These are phyloP conservation scores for Ormia ochracea DNA, from an alignment of 2,888 invertebrate species.

Conservation along the genomic window DNA sequence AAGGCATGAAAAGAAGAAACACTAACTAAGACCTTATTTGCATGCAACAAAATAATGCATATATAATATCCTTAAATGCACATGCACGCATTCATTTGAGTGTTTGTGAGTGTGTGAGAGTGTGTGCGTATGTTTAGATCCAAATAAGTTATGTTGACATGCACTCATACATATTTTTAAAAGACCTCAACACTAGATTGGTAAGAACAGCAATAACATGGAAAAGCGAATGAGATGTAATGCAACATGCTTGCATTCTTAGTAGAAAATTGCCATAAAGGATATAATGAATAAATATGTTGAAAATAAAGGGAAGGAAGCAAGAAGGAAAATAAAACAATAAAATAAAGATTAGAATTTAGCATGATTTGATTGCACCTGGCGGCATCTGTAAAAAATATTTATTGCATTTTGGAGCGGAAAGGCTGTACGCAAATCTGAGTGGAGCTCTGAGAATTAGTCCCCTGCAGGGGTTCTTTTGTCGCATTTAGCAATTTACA, in stretches of 20 bases:
- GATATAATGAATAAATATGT: conserved; percentile 30
- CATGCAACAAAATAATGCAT: conserved; percentile 58
- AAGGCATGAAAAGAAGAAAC: conserved; percentile 11
- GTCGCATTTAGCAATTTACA: too few relatives aligned
- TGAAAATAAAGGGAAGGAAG: not conserved
- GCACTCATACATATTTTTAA: conserved; percentile 23
- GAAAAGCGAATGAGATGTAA: not conserved
- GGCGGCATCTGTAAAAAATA: too few relatives aligned
- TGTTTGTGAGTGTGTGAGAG: not conserved
- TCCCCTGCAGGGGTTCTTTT: too few relatives aligned
- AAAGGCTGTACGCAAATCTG: too few relatives aligned
- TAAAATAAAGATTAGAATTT: not conserved
- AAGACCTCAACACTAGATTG: conserved; percentile 41
- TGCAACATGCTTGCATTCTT: conserved; percentile 35
- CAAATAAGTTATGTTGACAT: conserved; percentile 46
- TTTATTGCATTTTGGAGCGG: too few relatives aligned
- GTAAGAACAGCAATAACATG: conserved; percentile 6
- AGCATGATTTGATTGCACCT: too few relatives aligned
- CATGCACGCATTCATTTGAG: not conserved
- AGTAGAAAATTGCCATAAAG: conserved; percentile 37
- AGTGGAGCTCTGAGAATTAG: too few relatives aligned
- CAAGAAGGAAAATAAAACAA: not conserved
- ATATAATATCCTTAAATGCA: conserved; percentile 4
- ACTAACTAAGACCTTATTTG: conserved; percentile 49
- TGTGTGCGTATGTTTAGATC: not conserved